Base-by-base conservation (phyloP, 30 jellyfish, hydroid and myxozoan species). In the Hydractinia symbiolongicarpus region DNA sequence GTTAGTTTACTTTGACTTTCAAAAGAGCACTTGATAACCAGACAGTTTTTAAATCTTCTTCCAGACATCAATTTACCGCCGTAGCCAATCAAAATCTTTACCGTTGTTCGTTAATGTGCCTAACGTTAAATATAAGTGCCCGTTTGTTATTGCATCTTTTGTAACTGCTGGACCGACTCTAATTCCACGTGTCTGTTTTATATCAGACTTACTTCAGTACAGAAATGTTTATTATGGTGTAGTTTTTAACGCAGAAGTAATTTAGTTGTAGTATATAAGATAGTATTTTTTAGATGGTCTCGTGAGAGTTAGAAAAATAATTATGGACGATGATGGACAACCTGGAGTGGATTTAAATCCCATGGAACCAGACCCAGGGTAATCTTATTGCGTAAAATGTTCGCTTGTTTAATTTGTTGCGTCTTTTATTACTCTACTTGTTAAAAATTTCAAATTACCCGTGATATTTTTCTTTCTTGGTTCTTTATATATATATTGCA, bases 121-220 rank as follows among this genome's bases (percentile, higher is more conserved):
- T 69, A 66, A 79, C 13, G 8, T n/a, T 49, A 79, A 79, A 61
- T 68, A 21, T 6, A 79, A 49, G 81, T 79, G 87, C 87, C 87
- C 19, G 53, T 61, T 50, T 14, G 15, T 30, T 19, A 62, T 30
- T 67, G 67, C 11, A 60, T 69, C 82, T 87, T 75, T 78, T 81
- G 95, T 83, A 88, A 89, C 76, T 83, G 89, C 70, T 91, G 79
- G 90, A 91, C 93, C 95, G 91, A 56, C 54, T 44, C 72, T 52
- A 81, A 83, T 77, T 91, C 95, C 98, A 91, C 98, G 98, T 91
- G 98, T 91, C 98, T 64, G 61, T 44, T 60, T 13, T 11, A 67
- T 71, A 19, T 62, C 61, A 20, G 77, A 49, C 72, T 77, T 58
- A 54, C 78, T 77, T 44, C 54, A 55, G 51, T 9, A 17, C 80